These are phyloP conservation scores for Stenchaetothrips biformis DNA, from an alignment of 2,888 invertebrate genomes.

Conservation along the genomic window DNA sequence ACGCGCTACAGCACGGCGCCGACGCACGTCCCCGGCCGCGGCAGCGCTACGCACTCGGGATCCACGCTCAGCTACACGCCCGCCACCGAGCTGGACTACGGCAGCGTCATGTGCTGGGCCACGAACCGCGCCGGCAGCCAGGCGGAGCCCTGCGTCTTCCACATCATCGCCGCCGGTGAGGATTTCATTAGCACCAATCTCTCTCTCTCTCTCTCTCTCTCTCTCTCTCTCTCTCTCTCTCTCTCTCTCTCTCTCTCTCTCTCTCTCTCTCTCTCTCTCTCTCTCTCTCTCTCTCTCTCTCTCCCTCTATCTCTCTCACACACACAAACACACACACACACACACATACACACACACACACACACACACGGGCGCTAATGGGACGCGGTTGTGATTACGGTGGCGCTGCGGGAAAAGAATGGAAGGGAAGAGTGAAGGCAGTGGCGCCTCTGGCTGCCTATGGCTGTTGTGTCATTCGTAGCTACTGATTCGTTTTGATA, in stretches of 20 bases:
- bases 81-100: constrained; percentile 68
- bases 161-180: constrained; percentile 61
- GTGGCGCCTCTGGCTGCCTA: background rate
- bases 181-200: constrained; percentile 17
- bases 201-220: background rate
- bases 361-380: too few relatives aligned
- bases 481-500: constrained; percentile 20
- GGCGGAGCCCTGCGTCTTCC: constrained; percentile 67
- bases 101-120: constrained; percentile 69
- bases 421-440: background rate
- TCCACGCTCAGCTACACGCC: constrained; percentile 74
- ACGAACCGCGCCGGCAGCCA: constrained; percentile 68
- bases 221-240: background rate
- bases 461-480: constrained; percentile 1
- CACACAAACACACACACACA: background rate
- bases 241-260: too few relatives aligned
- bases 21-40: constrained; percentile 25
- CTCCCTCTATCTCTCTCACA: background rate
- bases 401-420: background rate
- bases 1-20: constrained; percentile 59
- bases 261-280: too few relatives aligned
- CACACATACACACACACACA: too few relatives aligned
- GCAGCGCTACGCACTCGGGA: constrained; percentile 46
- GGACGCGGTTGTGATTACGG: background rate
- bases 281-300: background rate